Percentiles rank a stretch among this genome's conserved stretches.
Evolutionary conservation across 2,888 invertebrate genomes (phyloP).

Genomic region (Lycia hirtaria): DNA sequence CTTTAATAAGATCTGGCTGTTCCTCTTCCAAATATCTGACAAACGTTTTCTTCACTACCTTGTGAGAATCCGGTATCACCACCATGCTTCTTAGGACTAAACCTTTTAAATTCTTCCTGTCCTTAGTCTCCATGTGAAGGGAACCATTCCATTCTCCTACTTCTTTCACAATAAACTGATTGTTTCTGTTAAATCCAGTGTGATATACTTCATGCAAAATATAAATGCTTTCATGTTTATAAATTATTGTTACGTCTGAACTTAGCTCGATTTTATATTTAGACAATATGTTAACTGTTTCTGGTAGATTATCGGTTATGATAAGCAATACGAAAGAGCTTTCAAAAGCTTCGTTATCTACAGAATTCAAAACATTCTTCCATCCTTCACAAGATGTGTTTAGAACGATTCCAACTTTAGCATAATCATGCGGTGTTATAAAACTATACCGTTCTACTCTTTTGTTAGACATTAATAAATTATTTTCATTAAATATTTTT

Average conservation of each 20-base stretch:
- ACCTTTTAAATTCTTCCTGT: slow-evolving; percentile 82
- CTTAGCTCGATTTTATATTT: slow-evolving; percentile 71
- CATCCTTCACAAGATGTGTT: slow-evolving; percentile 64
- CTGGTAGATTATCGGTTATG: slow-evolving; percentile 52
- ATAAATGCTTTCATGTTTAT: slow-evolving; percentile 46
- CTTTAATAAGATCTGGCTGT: slow-evolving; percentile 76
- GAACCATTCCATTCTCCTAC: slow-evolving; percentile 77
- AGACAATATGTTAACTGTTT: slow-evolving; percentile 56
- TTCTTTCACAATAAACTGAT: slow-evolving; percentile 72
- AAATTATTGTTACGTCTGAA: slow-evolving; percentile 73
- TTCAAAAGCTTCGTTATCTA: slow-evolving; percentile 47
- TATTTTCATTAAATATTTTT: slow-evolving; percentile 29
- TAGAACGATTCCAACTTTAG: slow-evolving; percentile 60
- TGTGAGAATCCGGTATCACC: slow-evolving; percentile 63
- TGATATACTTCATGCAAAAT: slow-evolving; percentile 80
- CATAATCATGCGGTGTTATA: background rate
- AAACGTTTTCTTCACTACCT: slow-evolving; percentile 70
- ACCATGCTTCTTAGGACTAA: slow-evolving; percentile 83
- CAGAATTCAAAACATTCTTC: slow-evolving; percentile 47
- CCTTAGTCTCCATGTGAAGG: slow-evolving; percentile 62
- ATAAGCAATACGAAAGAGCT: slow-evolving; percentile 70
- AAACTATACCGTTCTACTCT: background rate
- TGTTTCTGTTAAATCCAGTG: slow-evolving; percentile 83
- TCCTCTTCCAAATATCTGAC: slow-evolving; percentile 78
- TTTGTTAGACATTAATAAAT: background rate